Conservation (phyloP, 2,113 vertebrate species). For the Anarhynchus alexandrinus region DNA sequence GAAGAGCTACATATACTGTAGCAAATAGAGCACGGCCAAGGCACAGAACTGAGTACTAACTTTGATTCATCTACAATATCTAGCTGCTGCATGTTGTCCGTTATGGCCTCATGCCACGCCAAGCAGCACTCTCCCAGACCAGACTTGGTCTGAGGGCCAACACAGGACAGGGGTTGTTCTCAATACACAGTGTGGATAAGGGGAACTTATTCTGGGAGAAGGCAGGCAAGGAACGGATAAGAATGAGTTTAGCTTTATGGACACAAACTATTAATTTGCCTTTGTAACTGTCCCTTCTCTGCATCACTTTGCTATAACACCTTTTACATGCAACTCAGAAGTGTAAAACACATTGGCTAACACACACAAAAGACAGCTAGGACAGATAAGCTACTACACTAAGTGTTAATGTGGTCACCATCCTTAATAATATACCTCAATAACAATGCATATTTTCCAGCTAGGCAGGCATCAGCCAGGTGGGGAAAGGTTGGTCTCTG, state of each 20-base stretch:
- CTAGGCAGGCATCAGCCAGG: neutral
- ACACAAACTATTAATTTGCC: neutral
- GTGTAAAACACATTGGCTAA: neutral
- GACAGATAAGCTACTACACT: neutral
- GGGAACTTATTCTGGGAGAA: neutral
- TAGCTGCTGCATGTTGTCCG: neutral
- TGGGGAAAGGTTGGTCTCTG: neutral
- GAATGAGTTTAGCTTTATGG: neutral
- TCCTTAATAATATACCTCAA: neutral
- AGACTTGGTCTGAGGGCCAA: neutral
- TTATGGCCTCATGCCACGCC: neutral
- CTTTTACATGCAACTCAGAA: neutral
- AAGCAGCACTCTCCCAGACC: neutral
- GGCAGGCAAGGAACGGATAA: neutral
- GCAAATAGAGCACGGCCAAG: neutral
- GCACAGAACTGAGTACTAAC: neutral
- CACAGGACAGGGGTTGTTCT: neutral
- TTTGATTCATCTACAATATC: neutral
- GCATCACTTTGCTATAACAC: neutral
- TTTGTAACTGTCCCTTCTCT: neutral
- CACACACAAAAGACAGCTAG: neutral
- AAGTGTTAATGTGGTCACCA: neutral
- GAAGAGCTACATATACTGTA: neutral
- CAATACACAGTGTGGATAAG: neutral
- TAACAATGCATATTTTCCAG: neutral